Evolutionary conservation across 1,140 invertebrate genomes (phyloP).

Genomic region (Calycopis cecrops): DNA sequence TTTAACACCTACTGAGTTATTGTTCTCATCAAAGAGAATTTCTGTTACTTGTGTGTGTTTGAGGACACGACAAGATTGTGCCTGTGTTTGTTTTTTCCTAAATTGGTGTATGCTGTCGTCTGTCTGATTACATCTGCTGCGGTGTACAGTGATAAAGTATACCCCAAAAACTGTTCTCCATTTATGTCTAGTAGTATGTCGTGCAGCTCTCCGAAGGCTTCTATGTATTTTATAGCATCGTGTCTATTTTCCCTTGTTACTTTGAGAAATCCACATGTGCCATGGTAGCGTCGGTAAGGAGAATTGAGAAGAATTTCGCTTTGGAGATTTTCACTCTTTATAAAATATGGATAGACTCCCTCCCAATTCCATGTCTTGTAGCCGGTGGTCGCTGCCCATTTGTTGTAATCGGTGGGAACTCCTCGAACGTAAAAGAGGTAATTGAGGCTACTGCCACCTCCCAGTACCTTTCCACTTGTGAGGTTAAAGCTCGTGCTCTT

Average conservation of each 20-base stretch:
- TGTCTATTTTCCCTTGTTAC: conserved; percentile 23
- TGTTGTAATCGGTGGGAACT: conserved; percentile 26
- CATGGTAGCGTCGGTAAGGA: conserved; percentile 19
- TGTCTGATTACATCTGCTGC: conserved; percentile 76
- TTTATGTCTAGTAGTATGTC: conserved; percentile 31
- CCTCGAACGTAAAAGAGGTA: conserved; percentile 75
- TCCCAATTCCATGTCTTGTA: conserved; percentile 29
- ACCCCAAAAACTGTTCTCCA: conserved; percentile 30
- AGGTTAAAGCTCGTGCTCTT: conserved; percentile 77
- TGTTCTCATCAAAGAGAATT: conserved; percentile 79
- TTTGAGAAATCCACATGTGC: conserved; percentile 28
- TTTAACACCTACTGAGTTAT: conserved; percentile 66
- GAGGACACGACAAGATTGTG: conserved; percentile 68
- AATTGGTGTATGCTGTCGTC: conserved; percentile 75
- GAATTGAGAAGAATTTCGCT: conserved; percentile 20
- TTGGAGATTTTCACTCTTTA: conserved; percentile 29
- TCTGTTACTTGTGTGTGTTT: conserved; percentile 34
- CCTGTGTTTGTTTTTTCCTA: conserved; percentile 69
- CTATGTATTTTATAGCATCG: conserved; percentile 22
- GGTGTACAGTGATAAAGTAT: conserved; percentile 62
- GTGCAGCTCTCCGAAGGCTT: conserved; percentile 32
- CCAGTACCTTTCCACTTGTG: conserved; percentile 81
- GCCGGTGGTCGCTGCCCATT: conserved; percentile 26
- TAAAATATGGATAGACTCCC: conserved; percentile 28
- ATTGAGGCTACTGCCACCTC: conserved; percentile 84